Evolutionary conservation across 2,888 invertebrate genomes (phyloP), one percentile per base, ranked within the genome.

Genomic region (Nymphalis urticae): DNA sequence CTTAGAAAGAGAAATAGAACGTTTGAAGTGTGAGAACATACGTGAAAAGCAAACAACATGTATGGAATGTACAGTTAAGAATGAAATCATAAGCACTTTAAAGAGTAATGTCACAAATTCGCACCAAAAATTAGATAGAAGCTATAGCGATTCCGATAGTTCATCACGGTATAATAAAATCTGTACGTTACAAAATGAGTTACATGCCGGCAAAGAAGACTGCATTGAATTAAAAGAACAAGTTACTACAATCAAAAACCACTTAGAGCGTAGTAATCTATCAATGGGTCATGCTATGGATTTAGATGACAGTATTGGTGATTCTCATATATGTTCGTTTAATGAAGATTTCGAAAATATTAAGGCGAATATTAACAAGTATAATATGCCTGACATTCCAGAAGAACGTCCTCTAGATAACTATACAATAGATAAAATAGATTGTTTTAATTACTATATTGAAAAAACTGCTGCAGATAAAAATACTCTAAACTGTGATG

Each of bases 161-260:
- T 83, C 88, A 2, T 87, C 88, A 0, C 82, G 88, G 64, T 81
- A 82, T 68, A 89, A 89, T 71, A 91, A 89, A 78, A 88, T 92
- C 60, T 87, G 86, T 70, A 89, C 90, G 0, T 78, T 92, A 62
- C 90, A 88, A 80, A 88, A 80, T 75, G 89, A 92, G 75, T 76
- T 92, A 56, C 80, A 86, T 59, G 92, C 89, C 3, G 87, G 91
- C 7, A 82, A 83, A 76, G 86, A 90, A 82, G 91, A 90, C 69
- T 92, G 91, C 71, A 86, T 85, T 69, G 86, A 84, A 74, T 77
- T 92, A n/a, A 87, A 87, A 63, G 87, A 91, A 78, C 88, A 89
- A 76, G 87, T 91, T 4, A 85, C 82, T 16, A 88, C 86, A 9
- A 90, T 92, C n/a, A 91, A 89, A 80, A 86, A 85, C 67, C 89